Percentiles rank a stretch among this genome's conserved stretches.
These are phyloP conservation scores for Synergus gifuensis DNA, from an alignment of 2,888 invertebrate species.

Conservation along the genomic window DNA sequence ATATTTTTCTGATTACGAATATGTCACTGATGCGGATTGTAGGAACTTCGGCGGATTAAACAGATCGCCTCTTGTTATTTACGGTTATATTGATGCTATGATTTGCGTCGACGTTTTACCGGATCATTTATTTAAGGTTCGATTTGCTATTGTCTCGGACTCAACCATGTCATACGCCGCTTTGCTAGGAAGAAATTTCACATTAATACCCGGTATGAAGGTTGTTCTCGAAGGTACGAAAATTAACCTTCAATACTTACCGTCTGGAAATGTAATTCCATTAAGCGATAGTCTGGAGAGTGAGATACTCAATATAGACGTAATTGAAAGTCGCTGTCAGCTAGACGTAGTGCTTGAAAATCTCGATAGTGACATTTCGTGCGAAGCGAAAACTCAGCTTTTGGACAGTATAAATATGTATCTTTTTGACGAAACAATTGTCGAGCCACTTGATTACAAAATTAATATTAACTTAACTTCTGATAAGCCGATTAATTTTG, in stretches of 20 bases:
- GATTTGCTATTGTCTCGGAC: conserved; percentile 51
- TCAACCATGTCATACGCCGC: conserved; percentile 14
- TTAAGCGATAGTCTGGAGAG: not conserved
- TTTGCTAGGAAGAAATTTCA: too few species aligned
- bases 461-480: conserved; percentile 37
- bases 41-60: conserved; percentile 51
- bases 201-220: too few species aligned
- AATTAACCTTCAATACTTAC: conserved; percentile 21
- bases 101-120: conserved; percentile 46
- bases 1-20: conserved; percentile 39
- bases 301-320: not conserved
- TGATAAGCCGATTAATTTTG: conserved; percentile 4
- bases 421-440: not conserved
- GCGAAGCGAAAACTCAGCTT: conserved; percentile 4
- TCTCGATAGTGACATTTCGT: not conserved
- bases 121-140: conserved; percentile 43
- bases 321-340: not conserved
- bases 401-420: conserved; percentile 16
- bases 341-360: not conserved
- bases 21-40: not conserved
- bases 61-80: conserved; percentile 46
- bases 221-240: too few species aligned
- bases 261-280: conserved; percentile 18
- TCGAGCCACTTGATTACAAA: conserved; percentile 20
- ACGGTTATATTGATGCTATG: conserved; percentile 42